Base-by-base conservation (phyloP, 2,888 invertebrate species). In the Cordilura impudica region DNA sequence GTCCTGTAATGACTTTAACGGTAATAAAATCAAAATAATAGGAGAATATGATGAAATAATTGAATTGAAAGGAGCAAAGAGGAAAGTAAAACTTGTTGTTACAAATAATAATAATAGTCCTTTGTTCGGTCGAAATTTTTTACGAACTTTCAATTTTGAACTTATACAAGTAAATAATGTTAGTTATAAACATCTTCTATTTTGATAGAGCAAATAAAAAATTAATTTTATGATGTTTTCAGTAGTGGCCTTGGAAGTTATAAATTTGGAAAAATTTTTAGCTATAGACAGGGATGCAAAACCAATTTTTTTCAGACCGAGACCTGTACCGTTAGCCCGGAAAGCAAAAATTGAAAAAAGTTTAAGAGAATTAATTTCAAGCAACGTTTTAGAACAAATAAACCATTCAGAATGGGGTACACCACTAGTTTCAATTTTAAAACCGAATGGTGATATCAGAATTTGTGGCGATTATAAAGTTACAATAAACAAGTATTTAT, bases 121-220 rank as follows among this genome's bases (percentile, higher is more conserved):
- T 29, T 69, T 63, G 16, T 61, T 75, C 56, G 67, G 69, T 8
- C 69, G 76, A 65, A 56, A 60, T 67, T 74, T 74, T 74, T 76
- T 63, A 21, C 16, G 65, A 43, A 58, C 10, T 26, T 54, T 67
- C 39, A n/a, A 63, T 29, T 70, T 76, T 67, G 60, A 66, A 16
- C 66, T 77, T 43, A 26, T 66, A 16, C 66, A 78, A 67, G 49
- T 78, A 29, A 71, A 71, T 19, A 19, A 21, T 0, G 18, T 73
- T 58, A 45, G 19, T 39, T 26, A 8, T 29, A 18, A 23, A 0
- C 18, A 74, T 69, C 19, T 70, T 26, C 23, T 0, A 49, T 70
- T 60, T 26, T 70, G 10, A 18, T 26, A 29, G 60, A 53, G 8
- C 16, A 51, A 51, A 51, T 69, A 3, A 69, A 58, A 58, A 58